Base-by-base conservation (phyloP, 2,797 vertebrate genomes). In the Podarcis lilfordi region DNA sequence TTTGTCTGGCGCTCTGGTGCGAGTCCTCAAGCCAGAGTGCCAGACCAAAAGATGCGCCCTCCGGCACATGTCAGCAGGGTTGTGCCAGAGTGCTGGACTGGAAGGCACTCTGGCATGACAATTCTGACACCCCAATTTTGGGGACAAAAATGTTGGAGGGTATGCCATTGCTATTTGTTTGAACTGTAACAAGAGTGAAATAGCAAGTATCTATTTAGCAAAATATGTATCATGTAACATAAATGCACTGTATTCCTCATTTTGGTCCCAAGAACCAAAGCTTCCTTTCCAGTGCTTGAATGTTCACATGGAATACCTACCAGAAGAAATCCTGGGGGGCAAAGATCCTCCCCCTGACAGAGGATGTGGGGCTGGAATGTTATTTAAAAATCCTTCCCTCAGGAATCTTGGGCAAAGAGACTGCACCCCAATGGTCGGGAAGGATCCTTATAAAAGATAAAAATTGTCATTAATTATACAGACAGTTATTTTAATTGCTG, bases 391-490 rank as follows among this genome's bases (percentile, higher is more conserved):
- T 88, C 97, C 96, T 59, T 96, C 96, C 91, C 96, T 96, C 95
- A 97, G 96, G 96, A 97, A 97, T 93, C 96, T 97, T 85, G 97
- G 95, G 74, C 95, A 97, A 89, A 97, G 96, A 82, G 96, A 95
- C 95, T 97, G 96, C 93, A 97, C 93, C 89, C 97, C 97, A 96
- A 97, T 96, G 93, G 96, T 94, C 35, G 96, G 96, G 59, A 97
- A 97, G 93, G 97, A 96, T 96, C 97, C 97, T 97, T 96, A 94
- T 88, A 96, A 96, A 91, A 97, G 94, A 97, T 86, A 96, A 96
- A 97, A 96, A 95, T 89, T 1, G 92, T 91, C 83, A 95, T 96
- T 95, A 95, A 95, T 96, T 76, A 96, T 91, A 92, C 32, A 90
- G 23, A 19, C 84, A 88, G 45, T 84, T 89, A 64, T 90, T 92